Conservation (phyloP, 2,113 vertebrate species). For the Antechinus flavipes region DNA sequence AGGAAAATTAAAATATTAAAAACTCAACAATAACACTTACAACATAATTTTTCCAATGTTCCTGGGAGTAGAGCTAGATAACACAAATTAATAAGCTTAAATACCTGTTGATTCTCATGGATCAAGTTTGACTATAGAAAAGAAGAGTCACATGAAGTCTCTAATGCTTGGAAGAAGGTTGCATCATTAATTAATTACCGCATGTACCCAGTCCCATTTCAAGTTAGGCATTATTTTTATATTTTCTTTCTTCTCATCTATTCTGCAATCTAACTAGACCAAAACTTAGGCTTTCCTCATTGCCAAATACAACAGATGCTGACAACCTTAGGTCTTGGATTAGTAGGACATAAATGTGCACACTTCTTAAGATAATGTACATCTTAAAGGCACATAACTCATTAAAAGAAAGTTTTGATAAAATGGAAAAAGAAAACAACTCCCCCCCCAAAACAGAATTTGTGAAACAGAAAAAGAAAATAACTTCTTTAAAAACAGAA, state of each 20-base stretch:
- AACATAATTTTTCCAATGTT: constrained; percentile 64
- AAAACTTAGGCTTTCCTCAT: constrained; percentile 8
- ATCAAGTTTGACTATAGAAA: constrained; percentile 56
- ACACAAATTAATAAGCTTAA: constrained; percentile 44
- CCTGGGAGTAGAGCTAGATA: constrained; percentile 50
- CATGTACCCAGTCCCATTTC: constrained; percentile 48
- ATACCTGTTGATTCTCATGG: constrained; percentile 60
- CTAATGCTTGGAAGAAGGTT: constrained; percentile 60
- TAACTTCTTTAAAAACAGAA: no score
- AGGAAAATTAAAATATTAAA: background rate
- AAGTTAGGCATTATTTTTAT: constrained; percentile 52
- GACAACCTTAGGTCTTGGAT: constrained; percentile 22
- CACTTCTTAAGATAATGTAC: constrained; percentile 4
- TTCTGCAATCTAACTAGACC: background rate
- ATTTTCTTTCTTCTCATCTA: background rate
- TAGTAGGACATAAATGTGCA: constrained; percentile 5
- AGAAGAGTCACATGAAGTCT: constrained; percentile 51
- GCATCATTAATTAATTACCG: constrained; percentile 55
- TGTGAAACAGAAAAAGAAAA: no score
- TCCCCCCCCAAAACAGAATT: no score
- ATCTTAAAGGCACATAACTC: no score
- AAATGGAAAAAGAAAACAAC: no score
- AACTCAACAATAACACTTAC: no score
- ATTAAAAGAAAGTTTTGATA: no score
- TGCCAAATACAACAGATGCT: constrained; percentile 6